Evolutionary conservation across 2,797 vertebrate genomes (phyloP).

Genomic region (Acanthurus leucopareius): DNA sequence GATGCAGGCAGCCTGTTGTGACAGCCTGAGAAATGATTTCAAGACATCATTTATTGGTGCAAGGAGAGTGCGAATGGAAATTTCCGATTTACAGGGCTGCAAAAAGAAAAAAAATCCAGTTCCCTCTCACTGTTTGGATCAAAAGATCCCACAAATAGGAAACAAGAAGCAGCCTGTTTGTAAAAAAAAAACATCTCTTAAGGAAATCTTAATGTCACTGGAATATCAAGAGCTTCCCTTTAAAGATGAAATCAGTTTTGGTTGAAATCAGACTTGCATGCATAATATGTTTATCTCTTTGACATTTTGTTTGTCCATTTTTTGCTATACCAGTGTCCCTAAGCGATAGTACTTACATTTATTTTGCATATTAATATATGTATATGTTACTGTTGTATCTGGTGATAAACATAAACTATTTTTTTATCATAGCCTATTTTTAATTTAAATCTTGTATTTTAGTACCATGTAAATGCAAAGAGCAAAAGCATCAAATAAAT

Average conservation of each 20-base stretch:
- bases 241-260: constrained; percentile 45
- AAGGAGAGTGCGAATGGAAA: constrained; percentile 38
- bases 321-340: neutral
- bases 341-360: no score
- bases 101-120: constrained; percentile 18
- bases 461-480: constrained; percentile 9
- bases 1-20: constrained; percentile 48
- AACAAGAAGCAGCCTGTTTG: constrained; percentile 48
- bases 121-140: constrained; percentile 40
- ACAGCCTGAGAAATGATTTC: constrained; percentile 58
- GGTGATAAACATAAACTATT: no score
- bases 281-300: constrained; percentile 39
- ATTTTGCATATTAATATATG: no score
- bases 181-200: constrained; percentile 53
- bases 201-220: constrained; percentile 65
- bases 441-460: neutral
- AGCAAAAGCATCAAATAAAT: neutral
- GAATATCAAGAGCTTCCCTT: constrained; percentile 48
- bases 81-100: constrained; percentile 33
- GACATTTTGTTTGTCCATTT: constrained; percentile 47
- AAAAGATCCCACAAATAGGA: constrained; percentile 51
- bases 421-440: neutral
- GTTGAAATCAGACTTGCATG: constrained; percentile 18
- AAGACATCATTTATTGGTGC: constrained; percentile 62
- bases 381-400: no score